Conservation (phyloP, 92 coral and sea anemone species). For the Palythoa grandis region DNA sequence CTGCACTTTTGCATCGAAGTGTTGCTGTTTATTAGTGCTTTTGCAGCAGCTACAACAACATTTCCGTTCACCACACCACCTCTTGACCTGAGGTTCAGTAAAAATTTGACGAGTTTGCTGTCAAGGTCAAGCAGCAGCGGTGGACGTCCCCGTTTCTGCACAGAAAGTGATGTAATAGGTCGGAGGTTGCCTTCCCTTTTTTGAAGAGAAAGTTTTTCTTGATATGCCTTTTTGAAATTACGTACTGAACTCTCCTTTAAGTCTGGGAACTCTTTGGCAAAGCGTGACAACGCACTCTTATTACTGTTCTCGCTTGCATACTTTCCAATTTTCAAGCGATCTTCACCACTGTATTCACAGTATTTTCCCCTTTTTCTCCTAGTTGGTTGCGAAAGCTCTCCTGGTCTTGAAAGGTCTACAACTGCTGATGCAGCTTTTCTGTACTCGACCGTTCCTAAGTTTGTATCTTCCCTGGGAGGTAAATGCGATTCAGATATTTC, state of each 20-base stretch:
- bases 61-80: conserved; percentile 14
- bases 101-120: neutral
- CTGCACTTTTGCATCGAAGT: neutral
- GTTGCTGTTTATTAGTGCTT: conserved; percentile 15
- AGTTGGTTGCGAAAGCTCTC: conserved; percentile 45
- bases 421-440: conserved; percentile 47
- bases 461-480: conserved; percentile 42
- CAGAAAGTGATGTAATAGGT: neutral
- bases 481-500: conserved; percentile 48
- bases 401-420: conserved; percentile 51
- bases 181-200: neutral
- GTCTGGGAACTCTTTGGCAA: neutral
- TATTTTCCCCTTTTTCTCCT: conserved; percentile 49
- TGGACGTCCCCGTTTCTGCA: neutral
- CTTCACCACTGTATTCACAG: conserved; percentile 36
- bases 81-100: neutral
- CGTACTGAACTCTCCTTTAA: neutral
- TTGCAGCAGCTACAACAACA: conserved; percentile 4
- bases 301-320: neutral
- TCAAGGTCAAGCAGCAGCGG: neutral
- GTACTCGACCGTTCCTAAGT: conserved; percentile 52
- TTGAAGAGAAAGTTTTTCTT: neutral
- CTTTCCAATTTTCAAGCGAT: neutral
- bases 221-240: neutral
- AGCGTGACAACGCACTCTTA: neutral